phyloP scores from a whole-genome alignment of 2,113 vertebrate genomes.

The Pontoporia blainvillei region DNA sequence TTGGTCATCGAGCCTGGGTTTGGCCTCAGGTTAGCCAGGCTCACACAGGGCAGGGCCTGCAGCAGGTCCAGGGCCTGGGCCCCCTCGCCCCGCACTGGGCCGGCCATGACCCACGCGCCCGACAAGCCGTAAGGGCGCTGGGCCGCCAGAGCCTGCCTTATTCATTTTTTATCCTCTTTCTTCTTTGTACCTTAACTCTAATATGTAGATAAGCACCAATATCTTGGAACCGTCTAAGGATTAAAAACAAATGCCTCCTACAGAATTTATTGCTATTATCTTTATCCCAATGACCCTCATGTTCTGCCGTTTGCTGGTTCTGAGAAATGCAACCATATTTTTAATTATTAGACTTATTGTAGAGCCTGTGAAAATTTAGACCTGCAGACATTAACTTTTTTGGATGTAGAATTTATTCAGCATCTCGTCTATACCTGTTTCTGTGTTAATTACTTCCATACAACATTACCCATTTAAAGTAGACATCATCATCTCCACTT shows the following conservation, averaged over 20 bases:
- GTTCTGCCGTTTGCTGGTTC: background rate
- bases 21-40: no score
- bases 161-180: background rate
- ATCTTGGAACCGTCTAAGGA: background rate
- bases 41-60: no score
- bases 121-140: no score
- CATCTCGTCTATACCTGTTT: background rate
- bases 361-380: background rate
- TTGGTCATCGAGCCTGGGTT: conserved; percentile 55
- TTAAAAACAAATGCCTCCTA: background rate
- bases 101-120: no score
- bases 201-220: background rate
- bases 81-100: no score
- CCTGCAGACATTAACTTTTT: background rate
- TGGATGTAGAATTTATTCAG: background rate
- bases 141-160: no score
- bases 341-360: background rate
- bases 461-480: background rate
- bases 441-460: background rate
- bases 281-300: background rate
- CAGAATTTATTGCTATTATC: background rate
- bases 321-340: conserved; percentile 27
- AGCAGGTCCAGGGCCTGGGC: no score
- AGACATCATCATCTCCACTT: background rate
- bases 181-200: background rate